phyloP scores from a whole-genome alignment of 1,140 invertebrate genomes.

The Rhopalosiphum padi region DNA sequence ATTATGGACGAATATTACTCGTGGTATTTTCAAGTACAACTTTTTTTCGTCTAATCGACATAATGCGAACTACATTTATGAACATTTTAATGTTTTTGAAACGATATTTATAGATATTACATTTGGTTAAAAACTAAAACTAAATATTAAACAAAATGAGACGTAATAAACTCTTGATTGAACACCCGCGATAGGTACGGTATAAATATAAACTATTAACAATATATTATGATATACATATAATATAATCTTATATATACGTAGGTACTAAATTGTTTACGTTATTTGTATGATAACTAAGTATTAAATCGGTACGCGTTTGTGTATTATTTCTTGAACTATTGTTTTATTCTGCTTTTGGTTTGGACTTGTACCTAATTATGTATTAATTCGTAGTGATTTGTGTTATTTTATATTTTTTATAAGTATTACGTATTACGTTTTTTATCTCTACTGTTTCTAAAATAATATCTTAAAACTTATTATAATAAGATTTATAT shows the following conservation, averaged over 20 bases:
- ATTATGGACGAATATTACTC: no score
- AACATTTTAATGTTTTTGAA: no score
- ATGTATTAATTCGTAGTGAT: background rate
- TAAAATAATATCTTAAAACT: background rate
- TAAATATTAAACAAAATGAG: background rate
- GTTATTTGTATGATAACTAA: background rate
- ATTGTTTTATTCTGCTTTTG: constrained; percentile 5
- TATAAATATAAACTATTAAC: background rate
- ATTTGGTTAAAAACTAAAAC: no score
- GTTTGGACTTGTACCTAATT: constrained; percentile 24
- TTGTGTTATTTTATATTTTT: background rate
- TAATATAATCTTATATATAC: background rate
- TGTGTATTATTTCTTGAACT: background rate
- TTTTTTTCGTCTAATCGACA: no score
- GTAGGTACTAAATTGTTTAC: background rate
- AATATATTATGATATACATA: background rate
- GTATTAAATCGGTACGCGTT: background rate
- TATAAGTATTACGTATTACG: background rate
- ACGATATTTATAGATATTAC: no score
- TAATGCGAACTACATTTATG: no score
- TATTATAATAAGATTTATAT: background rate
- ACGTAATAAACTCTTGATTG: background rate
- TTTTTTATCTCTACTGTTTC: background rate
- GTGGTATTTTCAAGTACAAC: no score
- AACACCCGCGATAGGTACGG: background rate